Evolutionary conservation across 2,113 vertebrate species (phyloP).

Genomic region (Eira barbara): DNA sequence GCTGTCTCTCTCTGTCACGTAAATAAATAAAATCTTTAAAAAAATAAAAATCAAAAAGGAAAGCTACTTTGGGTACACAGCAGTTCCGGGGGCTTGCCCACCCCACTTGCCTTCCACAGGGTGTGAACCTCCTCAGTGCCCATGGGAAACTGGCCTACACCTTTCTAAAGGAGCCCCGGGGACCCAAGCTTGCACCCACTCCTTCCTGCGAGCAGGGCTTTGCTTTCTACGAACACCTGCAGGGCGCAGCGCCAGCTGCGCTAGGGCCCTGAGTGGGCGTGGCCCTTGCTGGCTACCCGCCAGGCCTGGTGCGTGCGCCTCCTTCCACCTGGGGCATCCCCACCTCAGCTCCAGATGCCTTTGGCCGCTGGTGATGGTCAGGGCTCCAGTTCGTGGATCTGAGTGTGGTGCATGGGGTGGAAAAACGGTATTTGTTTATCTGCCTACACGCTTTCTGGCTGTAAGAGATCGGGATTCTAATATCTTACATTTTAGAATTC

Average conservation of each 20-base stretch:
- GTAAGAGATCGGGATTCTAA: neutral
- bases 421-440: neutral
- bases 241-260: neutral
- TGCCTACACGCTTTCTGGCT: neutral
- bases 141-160: neutral
- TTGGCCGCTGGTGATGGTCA: neutral
- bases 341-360: neutral
- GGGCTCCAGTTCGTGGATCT: too few relatives aligned
- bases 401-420: fast-evolving
- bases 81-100: neutral
- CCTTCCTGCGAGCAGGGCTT: neutral
- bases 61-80: neutral
- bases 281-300: neutral
- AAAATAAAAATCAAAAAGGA: too few relatives aligned
- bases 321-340: neutral
- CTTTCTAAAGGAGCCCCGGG: fast-evolving
- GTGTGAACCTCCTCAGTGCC: neutral
- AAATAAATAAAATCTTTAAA: too few relatives aligned
- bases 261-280: neutral
- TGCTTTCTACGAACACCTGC: neutral
- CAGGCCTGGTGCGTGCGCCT: neutral
- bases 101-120: neutral
- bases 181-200: neutral
- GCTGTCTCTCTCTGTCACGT: too few relatives aligned
- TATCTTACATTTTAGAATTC: neutral